Evolutionary conservation across 2,113 vertebrate genomes (phyloP).

Genomic region (Hipposideros armiger): DNA sequence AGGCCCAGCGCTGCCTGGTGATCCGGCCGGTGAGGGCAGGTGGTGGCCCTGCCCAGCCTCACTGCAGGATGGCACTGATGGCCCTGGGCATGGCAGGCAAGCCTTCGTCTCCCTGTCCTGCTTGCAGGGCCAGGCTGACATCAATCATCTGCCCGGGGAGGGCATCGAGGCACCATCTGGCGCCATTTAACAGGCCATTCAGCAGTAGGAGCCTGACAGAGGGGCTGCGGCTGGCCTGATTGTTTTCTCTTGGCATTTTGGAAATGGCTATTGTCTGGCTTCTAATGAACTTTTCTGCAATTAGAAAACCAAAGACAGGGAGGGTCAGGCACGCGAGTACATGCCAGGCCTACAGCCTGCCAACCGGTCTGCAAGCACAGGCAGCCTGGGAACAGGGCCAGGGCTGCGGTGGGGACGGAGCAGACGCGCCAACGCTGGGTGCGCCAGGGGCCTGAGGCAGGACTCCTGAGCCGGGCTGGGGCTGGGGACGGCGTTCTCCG

Average conservation of each 20-base stretch:
- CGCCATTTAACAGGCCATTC: conserved; percentile 85
- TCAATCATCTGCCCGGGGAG: conserved; percentile 90
- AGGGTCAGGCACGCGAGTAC: conserved; percentile 56
- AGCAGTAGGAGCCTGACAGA: conserved; percentile 86
- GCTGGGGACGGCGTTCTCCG: neutral
- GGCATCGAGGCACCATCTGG: conserved; percentile 90
- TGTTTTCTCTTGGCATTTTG: conserved; percentile 67
- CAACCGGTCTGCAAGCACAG: neutral
- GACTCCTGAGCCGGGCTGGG: neutral
- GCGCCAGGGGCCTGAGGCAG: neutral
- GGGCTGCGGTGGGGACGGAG: neutral
- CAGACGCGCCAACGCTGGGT: accelerated
- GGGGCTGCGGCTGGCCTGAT: conserved; percentile 66
- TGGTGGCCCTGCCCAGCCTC: neutral
- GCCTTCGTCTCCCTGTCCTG: neutral
- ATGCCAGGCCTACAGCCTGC: conserved; percentile 44
- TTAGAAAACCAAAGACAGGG: conserved; percentile 69
- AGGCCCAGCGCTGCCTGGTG: neutral
- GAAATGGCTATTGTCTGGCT: conserved; percentile 68
- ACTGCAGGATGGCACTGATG: neutral
- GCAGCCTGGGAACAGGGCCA: neutral
- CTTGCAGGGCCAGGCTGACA: conserved; percentile 69
- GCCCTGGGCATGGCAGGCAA: conserved; percentile 6
- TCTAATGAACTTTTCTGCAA: conserved; percentile 81
- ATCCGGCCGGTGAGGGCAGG: neutral